Conservation (phyloP, 2,888 invertebrate species). For the Ctena decussata region DNA sequence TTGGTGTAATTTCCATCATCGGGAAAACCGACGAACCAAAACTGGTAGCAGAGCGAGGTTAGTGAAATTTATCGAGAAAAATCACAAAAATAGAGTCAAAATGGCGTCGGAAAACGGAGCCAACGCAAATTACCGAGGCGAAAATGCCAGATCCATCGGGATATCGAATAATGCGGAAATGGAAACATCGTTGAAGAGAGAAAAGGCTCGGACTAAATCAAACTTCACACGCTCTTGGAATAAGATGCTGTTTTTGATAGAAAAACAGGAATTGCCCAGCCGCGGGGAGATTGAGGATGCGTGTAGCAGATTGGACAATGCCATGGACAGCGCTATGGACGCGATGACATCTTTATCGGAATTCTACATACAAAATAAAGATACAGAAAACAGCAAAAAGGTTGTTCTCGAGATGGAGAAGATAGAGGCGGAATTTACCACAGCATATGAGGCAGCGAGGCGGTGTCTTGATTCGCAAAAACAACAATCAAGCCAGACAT, state of each 20-base stretch:
- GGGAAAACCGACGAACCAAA: neutral
- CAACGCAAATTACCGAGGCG: neutral
- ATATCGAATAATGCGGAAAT: neutral
- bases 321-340: neutral
- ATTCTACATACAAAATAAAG: neutral
- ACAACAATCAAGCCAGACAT: neutral
- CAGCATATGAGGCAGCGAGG: neutral
- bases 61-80: neutral
- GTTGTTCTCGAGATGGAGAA: neutral
- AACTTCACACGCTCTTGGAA: neutral
- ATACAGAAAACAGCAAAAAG: neutral
- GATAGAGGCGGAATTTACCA: neutral
- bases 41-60: conserved; percentile 29
- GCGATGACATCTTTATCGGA: neutral
- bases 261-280: neutral
- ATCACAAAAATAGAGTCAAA: neutral
- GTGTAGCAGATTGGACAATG: neutral
- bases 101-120: neutral
- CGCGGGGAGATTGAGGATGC: neutral
- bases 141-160: neutral
- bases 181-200: neutral
- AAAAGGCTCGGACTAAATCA: neutral
- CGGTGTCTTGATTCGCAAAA: neutral
- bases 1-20: neutral
- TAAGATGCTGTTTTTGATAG: neutral